Conservation (phyloP, 1,140 invertebrate species). For the Leptestheria dahalacensis region DNA sequence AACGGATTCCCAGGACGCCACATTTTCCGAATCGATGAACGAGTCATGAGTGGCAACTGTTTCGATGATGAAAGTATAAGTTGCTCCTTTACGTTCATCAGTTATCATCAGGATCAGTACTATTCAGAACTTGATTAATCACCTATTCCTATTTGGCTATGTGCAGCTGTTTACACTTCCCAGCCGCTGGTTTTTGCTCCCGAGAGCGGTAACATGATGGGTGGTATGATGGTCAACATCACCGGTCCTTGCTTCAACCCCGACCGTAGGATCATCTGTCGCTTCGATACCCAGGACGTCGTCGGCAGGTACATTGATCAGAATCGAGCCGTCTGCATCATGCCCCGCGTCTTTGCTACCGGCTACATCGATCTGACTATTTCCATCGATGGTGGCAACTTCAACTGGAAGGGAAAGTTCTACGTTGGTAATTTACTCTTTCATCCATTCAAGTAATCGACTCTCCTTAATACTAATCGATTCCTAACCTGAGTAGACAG, state of each 20-base stretch:
- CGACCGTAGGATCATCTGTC: constrained; percentile 53
- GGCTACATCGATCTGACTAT: constrained; percentile 80
- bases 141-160: no score
- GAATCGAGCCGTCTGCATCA: constrained; percentile 75
- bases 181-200: constrained; percentile 67
- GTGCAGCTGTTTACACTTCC: constrained; percentile 56
- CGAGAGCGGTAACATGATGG: constrained; percentile 87
- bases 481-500: no score
- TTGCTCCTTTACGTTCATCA: constrained; percentile 15
- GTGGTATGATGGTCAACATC: constrained; percentile 84
- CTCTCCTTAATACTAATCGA: not conserved
- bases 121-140: no score
- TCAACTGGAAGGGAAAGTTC: constrained; percentile 81
- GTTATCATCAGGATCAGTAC: no score
- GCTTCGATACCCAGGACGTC: constrained; percentile 35
- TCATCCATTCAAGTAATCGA: not conserved
- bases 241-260: constrained; percentile 78
- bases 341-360: constrained; percentile 73
- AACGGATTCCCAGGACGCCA: constrained; percentile 78
- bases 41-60: constrained; percentile 79
- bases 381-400: constrained; percentile 58
- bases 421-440: constrained; percentile 56
- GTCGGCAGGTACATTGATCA: constrained; percentile 51
- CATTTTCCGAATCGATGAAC: constrained; percentile 87
- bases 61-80: constrained; percentile 30